phyloP scores from a whole-genome alignment of 2,888 invertebrate genomes.

The Monochamus alternatus region DNA sequence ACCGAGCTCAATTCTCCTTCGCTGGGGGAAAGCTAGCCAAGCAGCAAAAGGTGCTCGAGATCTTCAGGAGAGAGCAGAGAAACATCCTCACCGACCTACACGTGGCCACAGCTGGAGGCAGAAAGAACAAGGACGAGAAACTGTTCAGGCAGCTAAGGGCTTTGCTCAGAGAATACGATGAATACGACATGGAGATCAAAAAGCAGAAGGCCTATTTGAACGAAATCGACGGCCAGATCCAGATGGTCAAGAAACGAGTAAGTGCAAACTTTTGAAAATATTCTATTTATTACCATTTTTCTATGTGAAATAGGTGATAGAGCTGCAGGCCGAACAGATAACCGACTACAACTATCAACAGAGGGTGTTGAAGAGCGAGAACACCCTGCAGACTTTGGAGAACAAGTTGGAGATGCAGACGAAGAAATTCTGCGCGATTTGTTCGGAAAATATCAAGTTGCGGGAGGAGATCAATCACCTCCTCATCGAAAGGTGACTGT shows the following conservation, averaged over 20 bases:
- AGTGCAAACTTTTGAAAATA: not conserved
- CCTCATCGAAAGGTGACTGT: slow-evolving; percentile 79
- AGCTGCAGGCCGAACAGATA: slow-evolving; percentile 57
- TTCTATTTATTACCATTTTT: not conserved
- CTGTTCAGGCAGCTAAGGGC: slow-evolving; percentile 73
- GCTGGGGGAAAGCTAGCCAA: slow-evolving; percentile 74
- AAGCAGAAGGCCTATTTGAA: slow-evolving; percentile 67
- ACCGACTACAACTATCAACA: slow-evolving; percentile 72
- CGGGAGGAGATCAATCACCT: slow-evolving; percentile 86
- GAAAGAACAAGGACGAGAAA: slow-evolving; percentile 73
- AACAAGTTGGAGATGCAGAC: slow-evolving; percentile 83
- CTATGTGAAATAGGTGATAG: slow-evolving; percentile 43
- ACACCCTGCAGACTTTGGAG: slow-evolving; percentile 79
- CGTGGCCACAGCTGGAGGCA: slow-evolving; percentile 75
- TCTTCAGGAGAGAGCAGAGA: slow-evolving; percentile 77
- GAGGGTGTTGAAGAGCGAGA: slow-evolving; percentile 72
- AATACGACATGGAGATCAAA: slow-evolving; percentile 67
- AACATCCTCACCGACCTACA: slow-evolving; percentile 78
- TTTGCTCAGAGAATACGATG: slow-evolving; percentile 75
- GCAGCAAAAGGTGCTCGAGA: slow-evolving; percentile 76
- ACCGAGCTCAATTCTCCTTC: slow-evolving; percentile 79
- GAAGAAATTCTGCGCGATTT: slow-evolving; percentile 83
- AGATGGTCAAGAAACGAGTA: slow-evolving; percentile 57
- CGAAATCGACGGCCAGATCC: slow-evolving; percentile 73
- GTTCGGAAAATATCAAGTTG: slow-evolving; percentile 81